These are phyloP conservation scores for Ormyrus labotus DNA, from an alignment of 2,888 invertebrate species.

Conservation along the genomic window DNA sequence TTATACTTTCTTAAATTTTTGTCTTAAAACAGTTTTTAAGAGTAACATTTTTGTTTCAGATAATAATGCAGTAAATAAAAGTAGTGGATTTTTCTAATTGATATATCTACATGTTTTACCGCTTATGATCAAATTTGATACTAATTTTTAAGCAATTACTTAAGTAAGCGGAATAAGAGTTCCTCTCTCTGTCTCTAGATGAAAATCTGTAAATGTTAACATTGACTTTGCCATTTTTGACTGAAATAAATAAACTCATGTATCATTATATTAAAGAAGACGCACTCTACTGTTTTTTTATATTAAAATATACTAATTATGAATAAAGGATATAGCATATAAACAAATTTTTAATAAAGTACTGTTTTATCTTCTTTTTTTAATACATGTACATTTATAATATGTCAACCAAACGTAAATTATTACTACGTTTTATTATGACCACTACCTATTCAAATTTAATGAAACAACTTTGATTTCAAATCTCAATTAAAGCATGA, in stretches of 20 bases:
- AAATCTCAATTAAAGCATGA: conserved; percentile 24
- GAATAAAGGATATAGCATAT: conserved; percentile 40
- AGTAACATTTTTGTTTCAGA: conserved; percentile 43
- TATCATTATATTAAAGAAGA: conserved; percentile 35
- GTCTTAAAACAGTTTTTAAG: no score
- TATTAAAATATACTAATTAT: conserved; percentile 48
- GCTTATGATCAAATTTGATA: conserved; percentile 51
- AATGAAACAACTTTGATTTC: conserved; percentile 34
- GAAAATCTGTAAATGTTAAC: conserved; percentile 55
- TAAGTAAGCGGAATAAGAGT: conserved; percentile 56
- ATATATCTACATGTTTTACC: conserved; percentile 31
- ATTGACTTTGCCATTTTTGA: conserved; percentile 53
- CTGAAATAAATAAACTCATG: conserved; percentile 56
- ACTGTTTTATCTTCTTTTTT: conserved; percentile 48
- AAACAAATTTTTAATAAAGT: conserved; percentile 47
- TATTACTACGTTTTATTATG: conserved; percentile 22
- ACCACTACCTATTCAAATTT: conserved; percentile 26
- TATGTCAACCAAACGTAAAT: conserved; percentile 39
- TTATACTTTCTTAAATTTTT: not conserved
- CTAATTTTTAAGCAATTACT: conserved; percentile 53
- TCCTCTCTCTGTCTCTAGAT: conserved; percentile 49
- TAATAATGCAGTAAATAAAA: conserved; percentile 18
- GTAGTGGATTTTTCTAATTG: conserved; percentile 25
- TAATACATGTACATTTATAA: conserved; percentile 50
- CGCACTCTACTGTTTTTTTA: conserved; percentile 37